Base-by-base conservation (phyloP, 2,113 vertebrate genomes). In the Dromas ardeola region DNA sequence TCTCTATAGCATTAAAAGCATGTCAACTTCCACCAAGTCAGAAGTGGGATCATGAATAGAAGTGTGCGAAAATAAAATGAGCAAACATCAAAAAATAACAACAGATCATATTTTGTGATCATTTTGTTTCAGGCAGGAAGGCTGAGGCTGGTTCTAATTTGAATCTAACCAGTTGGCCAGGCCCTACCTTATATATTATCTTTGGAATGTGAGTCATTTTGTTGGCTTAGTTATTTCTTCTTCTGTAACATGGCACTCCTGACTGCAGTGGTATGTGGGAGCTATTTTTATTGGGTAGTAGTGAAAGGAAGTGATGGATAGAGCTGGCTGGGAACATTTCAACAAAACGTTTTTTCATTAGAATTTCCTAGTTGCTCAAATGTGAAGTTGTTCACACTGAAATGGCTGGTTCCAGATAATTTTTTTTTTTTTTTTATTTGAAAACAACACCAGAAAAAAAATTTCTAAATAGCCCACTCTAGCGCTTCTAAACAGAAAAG, bases 171-270 rank as follows among this genome's bases (percentile, higher is more conserved):
- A 89, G 94, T 92, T 94, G 97, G 96, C 95, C 85, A 43, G 92
- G 95, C 90, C 86, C 96, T 97, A 94, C 95, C 96, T 96, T 96
- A 95, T 92, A 95, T 95, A 97, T 97, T 97, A 96, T 96, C 97
- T 97, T 96, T 97, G 97, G 96, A 96, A 97, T 96, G 96, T 45
- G 92, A 97, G 97, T 97, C 88, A 95, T 97, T 97, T 94, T 93
- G 95, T 96, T 97, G 97, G 95, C 90, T 95, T 95, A 91, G 90
- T 88, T 95, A 91, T 97, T 97, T 86, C 82, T 91, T 92, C 88
- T 95, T 91, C 92, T 92, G 95, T 96, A 97, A 97, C 88, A 97
- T 97, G 94, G 97, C 96, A 97, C 95, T 97, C 92, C 96, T 93
- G 88, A 88, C 95, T 90, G 91, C 92, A 86, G 90, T 2, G 88